Evolutionary conservation across 1,140 invertebrate species (phyloP), one percentile per base, ranked within the genome.

Genomic region (Drosophila ogumai): DNA sequence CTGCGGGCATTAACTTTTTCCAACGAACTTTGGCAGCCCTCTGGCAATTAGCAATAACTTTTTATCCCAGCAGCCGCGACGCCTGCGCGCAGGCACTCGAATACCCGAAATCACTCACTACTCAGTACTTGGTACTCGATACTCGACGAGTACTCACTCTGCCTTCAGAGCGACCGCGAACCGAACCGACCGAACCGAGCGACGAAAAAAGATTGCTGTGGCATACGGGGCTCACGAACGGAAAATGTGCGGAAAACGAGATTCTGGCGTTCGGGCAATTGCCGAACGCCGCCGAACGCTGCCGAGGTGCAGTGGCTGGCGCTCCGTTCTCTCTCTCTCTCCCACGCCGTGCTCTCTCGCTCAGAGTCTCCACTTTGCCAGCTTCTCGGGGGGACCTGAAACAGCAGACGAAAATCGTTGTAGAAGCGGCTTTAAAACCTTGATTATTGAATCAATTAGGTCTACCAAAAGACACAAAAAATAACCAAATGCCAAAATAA

Each of bases 401-500:
- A 87, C 72, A 64, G 84, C 64, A 87, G 58, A 60, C 52, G 13
- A 44, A 75, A 81, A 65, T 64, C 68, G 52, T 66, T 54, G 13
- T 54, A 79, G 82, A 76, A 80, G 79, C 75, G 75, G 79, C 64
- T 76, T 80, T 78, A 84, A 87, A 87, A 78, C 80, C 85, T 87
- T 87, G 84, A 84, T 88, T 88, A 88, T 88, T 81, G 77, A 87
- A 88, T 87, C 85, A 88, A 87, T 88, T 87, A 88, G 76, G 73
- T 61, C 46, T 46, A 43, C 59, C 15, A 32, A 55, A 54, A 61
- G 55, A 41, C 25, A 36, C 36, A 52, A 66, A 52, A 28, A 77
- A 10, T 22, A 54, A 36, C 32, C 19, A 36, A 54, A 54, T 36
- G 34, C 32, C 13, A 36, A 22, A 47, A 13, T 19, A 50, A 38